These are phyloP conservation scores for Thaumetopoea pityocampa DNA, from an alignment of 1,140 invertebrate species.

Conservation along the genomic window DNA sequence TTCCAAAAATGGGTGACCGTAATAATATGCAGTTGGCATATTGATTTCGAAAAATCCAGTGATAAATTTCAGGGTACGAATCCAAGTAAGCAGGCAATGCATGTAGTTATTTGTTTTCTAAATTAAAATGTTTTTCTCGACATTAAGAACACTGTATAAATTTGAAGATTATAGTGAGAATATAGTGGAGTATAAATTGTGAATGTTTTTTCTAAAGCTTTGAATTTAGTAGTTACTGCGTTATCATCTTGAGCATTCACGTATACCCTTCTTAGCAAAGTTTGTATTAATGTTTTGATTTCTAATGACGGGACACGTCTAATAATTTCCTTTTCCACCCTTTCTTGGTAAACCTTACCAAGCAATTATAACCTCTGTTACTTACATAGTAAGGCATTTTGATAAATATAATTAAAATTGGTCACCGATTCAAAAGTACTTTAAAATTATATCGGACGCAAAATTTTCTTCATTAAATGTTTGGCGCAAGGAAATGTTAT, in stretches of 20 bases:
- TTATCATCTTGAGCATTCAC: constrained; percentile 9
- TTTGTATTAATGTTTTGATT: constrained; percentile 56
- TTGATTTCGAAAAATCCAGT: too few species aligned
- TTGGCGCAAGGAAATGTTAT: constrained; percentile 20
- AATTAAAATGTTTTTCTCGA: too few species aligned
- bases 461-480: constrained; percentile 30
- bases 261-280: constrained; percentile 32
- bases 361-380: constrained; percentile 19
- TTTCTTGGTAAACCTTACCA: constrained; percentile 9
- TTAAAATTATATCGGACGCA: constrained; percentile 29
- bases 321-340: constrained; percentile 44
- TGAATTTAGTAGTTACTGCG: constrained; percentile 22
- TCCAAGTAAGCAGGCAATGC: too few species aligned
- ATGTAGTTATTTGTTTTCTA: too few species aligned
- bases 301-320: constrained; percentile 52
- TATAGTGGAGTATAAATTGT: too few species aligned
- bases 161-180: too few species aligned
- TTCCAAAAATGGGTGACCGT: too few species aligned
- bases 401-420: constrained; percentile 5
- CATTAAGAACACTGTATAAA: too few species aligned
- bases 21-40: too few species aligned
- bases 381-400: constrained; percentile 3
- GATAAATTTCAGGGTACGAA: too few species aligned
- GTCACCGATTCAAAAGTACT: constrained; percentile 19
- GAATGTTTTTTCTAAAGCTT: too few species aligned